Evolutionary conservation across 1,140 invertebrate species (phyloP).

Genomic region (Drosophila oshimai): DNA sequence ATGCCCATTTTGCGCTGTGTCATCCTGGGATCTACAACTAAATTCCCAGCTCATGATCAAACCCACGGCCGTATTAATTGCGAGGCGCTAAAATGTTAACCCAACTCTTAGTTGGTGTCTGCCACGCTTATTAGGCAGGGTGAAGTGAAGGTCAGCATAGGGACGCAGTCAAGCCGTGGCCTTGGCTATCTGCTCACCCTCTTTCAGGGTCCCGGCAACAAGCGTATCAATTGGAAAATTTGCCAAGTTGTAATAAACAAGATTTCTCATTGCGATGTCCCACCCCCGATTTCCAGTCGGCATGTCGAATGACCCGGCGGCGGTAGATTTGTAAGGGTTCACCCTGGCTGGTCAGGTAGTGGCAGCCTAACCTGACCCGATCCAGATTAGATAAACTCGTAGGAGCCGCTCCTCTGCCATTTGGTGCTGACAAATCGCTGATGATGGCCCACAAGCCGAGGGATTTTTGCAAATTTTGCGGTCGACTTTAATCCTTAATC

Average conservation of each 20-base stretch:
- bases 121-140: slow-evolving; percentile 72
- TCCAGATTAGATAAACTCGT: slow-evolving; percentile 63
- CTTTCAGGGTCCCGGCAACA: slow-evolving; percentile 3
- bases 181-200: slow-evolving; percentile 52
- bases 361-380: slow-evolving; percentile 14
- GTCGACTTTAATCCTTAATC: slow-evolving; percentile 68
- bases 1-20: slow-evolving; percentile 40
- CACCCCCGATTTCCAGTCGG: slow-evolving; percentile 17
- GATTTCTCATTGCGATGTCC: slow-evolving; percentile 73
- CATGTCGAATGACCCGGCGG: slow-evolving; percentile 56
- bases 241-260: slow-evolving; percentile 80
- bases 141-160: neutral
- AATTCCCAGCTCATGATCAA: slow-evolving; percentile 32
- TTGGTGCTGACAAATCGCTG: slow-evolving; percentile 72
- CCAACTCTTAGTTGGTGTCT: slow-evolving; percentile 55
- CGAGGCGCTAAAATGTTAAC: slow-evolving; percentile 59
- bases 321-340: slow-evolving; percentile 52
- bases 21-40: slow-evolving; percentile 61
- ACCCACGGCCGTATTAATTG: slow-evolving; percentile 42
- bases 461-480: slow-evolving; percentile 74
- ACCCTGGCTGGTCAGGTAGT: slow-evolving; percentile 18
- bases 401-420: slow-evolving; percentile 17
- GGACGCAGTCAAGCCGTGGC: slow-evolving; percentile 40
- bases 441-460: slow-evolving; percentile 6
- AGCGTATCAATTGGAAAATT: slow-evolving; percentile 73